Evolutionary conservation across 2,888 invertebrate species (phyloP), one percentile per base, ranked within the genome.

Genomic region (Prionchulus punctatus): DNA sequence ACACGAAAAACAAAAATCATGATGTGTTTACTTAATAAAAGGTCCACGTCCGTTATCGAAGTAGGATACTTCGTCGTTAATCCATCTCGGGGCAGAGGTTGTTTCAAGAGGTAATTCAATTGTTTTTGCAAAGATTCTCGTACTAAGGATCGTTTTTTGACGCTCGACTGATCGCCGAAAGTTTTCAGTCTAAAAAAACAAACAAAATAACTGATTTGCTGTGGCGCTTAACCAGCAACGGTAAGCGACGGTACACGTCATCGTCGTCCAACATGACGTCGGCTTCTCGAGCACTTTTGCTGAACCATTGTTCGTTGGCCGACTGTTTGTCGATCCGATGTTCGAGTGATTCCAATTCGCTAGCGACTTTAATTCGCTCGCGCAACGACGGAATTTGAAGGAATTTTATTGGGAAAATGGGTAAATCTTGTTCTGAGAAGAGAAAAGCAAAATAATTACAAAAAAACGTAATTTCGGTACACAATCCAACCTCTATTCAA

Each of bases 241-340:
- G 7, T 36, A 36, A 18, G 18, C 18, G 49, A 23, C 15, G 28
- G 30, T 47, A 57, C 57, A 57, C 56, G 30, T 75, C 72, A 59
- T 81, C 81, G 43, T 86, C 84, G 65, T 90, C 90, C 1, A 91
- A 74, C 15, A 74, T 74, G 43, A 79, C 67, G 71, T 94, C 94
- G 82, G 90, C 85, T 62, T 91, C 89, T 61, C 82, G 79, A 0
- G 88, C 87, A 1, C 84, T 83, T 69, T 83, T 84, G 63, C 84
- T 81, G 67, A 86, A 76, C 94, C 94, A 96, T 26, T 84, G 84
- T 61, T 79, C 79, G n/a, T 61, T 57, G 66, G 65, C 51, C 64
- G 62, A 60, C 68, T 68, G 43, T 66, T 67, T 66, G 60, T 78
- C 74, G 66, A 77, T 78, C 64, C 85, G 76, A 70, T 87, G 83